Evolutionary conservation across 1,140 invertebrate genomes (phyloP).

Genomic region (Drosophila orena): DNA sequence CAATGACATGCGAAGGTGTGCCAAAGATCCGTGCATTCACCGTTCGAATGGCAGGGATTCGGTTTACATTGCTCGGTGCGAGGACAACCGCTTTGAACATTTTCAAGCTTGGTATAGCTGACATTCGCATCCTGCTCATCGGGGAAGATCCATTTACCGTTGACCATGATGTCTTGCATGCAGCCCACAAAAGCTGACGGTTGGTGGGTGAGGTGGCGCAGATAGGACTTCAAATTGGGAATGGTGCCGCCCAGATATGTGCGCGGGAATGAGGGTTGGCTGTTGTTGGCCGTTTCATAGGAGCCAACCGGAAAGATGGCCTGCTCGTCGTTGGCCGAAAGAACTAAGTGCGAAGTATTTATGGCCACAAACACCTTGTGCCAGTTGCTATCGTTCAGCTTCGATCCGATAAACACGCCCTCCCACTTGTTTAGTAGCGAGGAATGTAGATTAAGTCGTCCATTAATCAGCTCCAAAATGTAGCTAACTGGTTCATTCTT

Average conservation of each 20-base stretch:
- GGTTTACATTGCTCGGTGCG: constrained; percentile 92
- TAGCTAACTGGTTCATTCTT: constrained; percentile 89
- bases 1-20: constrained; percentile 94
- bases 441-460: constrained; percentile 93
- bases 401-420: constrained; percentile 93
- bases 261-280: constrained; percentile 91
- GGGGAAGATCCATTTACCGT: constrained; percentile 90
- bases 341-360: constrained; percentile 93
- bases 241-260: constrained; percentile 92
- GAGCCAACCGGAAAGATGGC: constrained; percentile 94
- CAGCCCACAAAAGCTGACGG: constrained; percentile 94
- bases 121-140: constrained; percentile 58
- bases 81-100: constrained; percentile 90
- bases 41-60: constrained; percentile 94
- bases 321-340: constrained; percentile 94
- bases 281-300: constrained; percentile 90
- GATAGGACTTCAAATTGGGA: constrained; percentile 86
- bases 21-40: constrained; percentile 95
- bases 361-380: constrained; percentile 94
- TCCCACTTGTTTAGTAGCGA: constrained; percentile 95
- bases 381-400: constrained; percentile 94
- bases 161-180: constrained; percentile 95
- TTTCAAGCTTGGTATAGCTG: constrained; percentile 82
- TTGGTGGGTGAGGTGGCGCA: constrained; percentile 89
- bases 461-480: constrained; percentile 92